These are phyloP conservation scores for Boloria euphrosyne DNA, from an alignment of 2,888 invertebrate species.

Conservation along the genomic window DNA sequence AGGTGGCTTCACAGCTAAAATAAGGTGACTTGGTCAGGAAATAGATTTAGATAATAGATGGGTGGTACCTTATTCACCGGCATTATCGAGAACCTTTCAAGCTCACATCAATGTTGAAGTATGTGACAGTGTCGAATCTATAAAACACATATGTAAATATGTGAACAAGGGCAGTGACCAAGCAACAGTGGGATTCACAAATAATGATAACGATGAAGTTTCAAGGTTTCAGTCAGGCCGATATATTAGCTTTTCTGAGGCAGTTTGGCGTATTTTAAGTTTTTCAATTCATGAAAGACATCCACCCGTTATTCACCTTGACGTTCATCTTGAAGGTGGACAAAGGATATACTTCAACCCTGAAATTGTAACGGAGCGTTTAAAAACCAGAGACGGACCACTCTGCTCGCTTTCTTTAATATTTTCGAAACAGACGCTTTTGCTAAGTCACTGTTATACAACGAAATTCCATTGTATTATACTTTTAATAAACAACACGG, in stretches of 20 bases:
- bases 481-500: constrained; percentile 39
- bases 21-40: no score
- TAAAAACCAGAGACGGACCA: constrained; percentile 41
- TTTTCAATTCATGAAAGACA: constrained; percentile 29
- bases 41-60: no score
- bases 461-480: constrained; percentile 41
- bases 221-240: constrained; percentile 30
- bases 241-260: constrained; percentile 36
- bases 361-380: constrained; percentile 32
- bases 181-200: constrained; percentile 40
- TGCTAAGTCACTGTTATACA: constrained; percentile 37
- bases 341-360: constrained; percentile 39
- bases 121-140: constrained; percentile 58
- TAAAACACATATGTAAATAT: constrained; percentile 50
- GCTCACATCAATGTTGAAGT: constrained; percentile 51
- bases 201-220: constrained; percentile 40
- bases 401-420: constrained; percentile 41
- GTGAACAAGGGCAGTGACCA: constrained; percentile 45
- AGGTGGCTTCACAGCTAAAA: no score
- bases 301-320: constrained; percentile 31
- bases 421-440: constrained; percentile 22
- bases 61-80: no score
- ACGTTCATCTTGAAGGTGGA: constrained; percentile 37
- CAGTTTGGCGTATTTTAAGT: no score
- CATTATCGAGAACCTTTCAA: constrained; percentile 37